Evolutionary conservation across 2,113 vertebrate species (phyloP).

Genomic region (Odontophorus gujanensis): DNA sequence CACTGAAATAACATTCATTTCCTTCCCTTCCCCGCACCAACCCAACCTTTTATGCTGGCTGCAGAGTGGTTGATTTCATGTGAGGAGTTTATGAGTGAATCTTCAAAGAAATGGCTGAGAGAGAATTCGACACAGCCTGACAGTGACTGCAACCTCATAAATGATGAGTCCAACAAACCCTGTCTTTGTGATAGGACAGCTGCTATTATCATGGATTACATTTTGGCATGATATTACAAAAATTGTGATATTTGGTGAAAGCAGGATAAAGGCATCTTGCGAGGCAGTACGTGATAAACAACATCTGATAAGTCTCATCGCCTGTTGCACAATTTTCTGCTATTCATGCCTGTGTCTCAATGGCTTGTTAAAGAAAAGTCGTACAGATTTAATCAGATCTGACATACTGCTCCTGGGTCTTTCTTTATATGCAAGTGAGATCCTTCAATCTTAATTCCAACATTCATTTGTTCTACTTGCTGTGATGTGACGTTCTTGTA

Average conservation of each 20-base stretch:
- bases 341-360: background rate
- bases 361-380: background rate
- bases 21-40: background rate
- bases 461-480: background rate
- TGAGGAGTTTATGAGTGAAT: background rate
- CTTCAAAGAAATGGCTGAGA: background rate
- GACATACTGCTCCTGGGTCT: background rate
- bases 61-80: background rate
- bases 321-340: background rate
- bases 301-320: background rate
- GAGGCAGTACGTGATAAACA: background rate
- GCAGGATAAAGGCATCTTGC: background rate
- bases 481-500: background rate
- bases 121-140: background rate
- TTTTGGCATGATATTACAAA: background rate
- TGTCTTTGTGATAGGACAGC: conserved; percentile 10
- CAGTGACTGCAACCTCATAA: background rate
- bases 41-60: background rate
- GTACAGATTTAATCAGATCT: background rate
- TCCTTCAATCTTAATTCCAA: background rate
- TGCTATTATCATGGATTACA: background rate
- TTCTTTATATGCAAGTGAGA: background rate
- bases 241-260: conserved; percentile 31
- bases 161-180: background rate
- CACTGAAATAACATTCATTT: background rate